These are phyloP conservation scores for Frankliniella fusca DNA, from an alignment of 2,888 invertebrate genomes.

Conservation along the genomic window DNA sequence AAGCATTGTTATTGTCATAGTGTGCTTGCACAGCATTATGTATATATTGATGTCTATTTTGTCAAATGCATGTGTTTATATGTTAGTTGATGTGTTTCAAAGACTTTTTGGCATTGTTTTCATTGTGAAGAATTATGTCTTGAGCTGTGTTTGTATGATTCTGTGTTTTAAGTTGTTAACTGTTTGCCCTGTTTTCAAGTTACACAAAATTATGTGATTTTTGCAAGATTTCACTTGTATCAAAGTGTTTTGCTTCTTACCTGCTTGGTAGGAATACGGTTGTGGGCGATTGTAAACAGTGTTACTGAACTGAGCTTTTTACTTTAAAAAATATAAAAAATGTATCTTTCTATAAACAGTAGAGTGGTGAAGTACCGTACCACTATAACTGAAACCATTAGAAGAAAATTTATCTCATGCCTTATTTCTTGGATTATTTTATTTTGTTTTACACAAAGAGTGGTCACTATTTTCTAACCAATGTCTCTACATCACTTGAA, in stretches of 20 bases:
- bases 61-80: constrained; percentile 26
- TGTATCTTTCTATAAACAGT: too few relatives aligned
- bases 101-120: constrained; percentile 16
- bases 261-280: neutral
- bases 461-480: too few relatives aligned
- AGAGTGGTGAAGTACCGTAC: too few relatives aligned
- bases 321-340: neutral
- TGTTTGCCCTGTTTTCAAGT: neutral
- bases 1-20: constrained; percentile 25
- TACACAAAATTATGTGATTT: too few relatives aligned
- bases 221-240: too few relatives aligned
- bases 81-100: constrained; percentile 26
- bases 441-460: neutral
- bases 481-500: too few relatives aligned
- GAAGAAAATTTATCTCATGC: neutral
- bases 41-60: constrained; percentile 25
- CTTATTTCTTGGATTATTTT: neutral
- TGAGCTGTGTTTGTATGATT: constrained; percentile 4
- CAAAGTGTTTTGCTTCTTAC: neutral
- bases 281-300: neutral
- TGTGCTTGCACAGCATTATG: constrained; percentile 26
- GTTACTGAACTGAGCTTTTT: constrained; percentile 8
- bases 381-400: too few relatives aligned
- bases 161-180: neutral
- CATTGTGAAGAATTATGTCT: neutral